Conservation (phyloP, 2,888 invertebrate genomes). For the Globia sparganii region DNA sequence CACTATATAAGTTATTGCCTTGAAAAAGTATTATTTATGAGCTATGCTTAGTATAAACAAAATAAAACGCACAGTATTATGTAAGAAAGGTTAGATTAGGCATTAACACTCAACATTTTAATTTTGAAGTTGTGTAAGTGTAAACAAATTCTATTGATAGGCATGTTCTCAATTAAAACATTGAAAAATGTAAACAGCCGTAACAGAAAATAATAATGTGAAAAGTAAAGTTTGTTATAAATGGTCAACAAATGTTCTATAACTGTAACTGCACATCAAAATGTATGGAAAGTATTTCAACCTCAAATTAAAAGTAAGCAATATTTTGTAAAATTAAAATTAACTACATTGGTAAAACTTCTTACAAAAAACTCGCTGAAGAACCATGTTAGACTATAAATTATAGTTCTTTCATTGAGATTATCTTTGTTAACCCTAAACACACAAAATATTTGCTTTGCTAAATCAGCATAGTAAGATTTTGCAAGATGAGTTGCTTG, state of each 20-base stretch:
- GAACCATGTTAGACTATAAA: no score
- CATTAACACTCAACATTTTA: slow-evolving; percentile 37
- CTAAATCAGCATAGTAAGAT: background rate
- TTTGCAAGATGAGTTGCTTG: background rate
- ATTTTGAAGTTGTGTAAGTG: slow-evolving; percentile 15
- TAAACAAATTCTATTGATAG: slow-evolving; percentile 45
- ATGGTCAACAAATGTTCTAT: background rate
- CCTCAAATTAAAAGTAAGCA: background rate
- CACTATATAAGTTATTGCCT: background rate
- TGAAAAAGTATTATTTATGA: background rate
- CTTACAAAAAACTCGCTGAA: background rate
- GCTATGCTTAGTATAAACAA: slow-evolving; percentile 5
- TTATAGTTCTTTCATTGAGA: background rate
- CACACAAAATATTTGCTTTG: background rate
- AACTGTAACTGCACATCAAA: background rate
- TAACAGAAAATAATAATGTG: background rate
- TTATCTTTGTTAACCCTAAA: background rate
- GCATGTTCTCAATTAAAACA: slow-evolving; percentile 12
- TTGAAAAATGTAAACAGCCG: background rate
- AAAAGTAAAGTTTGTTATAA: background rate
- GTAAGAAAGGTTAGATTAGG: slow-evolving; percentile 38
- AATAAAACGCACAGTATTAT: slow-evolving; percentile 22
- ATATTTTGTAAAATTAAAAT: background rate
- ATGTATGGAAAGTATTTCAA: background rate
- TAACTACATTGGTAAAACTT: background rate